Conservation (phyloP, 2,888 invertebrate species). For the Epistrophe grossulariae region DNA sequence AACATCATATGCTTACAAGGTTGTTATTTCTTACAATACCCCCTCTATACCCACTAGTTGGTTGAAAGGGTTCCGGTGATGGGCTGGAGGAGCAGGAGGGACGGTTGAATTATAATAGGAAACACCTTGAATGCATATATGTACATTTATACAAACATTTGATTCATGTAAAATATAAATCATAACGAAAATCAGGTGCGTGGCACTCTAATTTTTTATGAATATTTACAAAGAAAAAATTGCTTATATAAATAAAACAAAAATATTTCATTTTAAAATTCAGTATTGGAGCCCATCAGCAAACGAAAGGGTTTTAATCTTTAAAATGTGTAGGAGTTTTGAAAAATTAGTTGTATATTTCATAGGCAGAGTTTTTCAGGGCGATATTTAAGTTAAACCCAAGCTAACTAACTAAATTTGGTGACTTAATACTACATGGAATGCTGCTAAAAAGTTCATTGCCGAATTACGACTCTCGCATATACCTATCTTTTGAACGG, state of each 20-base stretch:
- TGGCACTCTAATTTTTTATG: background rate
- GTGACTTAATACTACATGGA: too few species aligned
- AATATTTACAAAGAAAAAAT: background rate
- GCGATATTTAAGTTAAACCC: too few species aligned
- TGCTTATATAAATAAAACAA: background rate
- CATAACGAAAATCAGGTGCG: slow-evolving; percentile 36
- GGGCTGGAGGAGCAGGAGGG: background rate
- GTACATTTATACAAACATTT: slow-evolving; percentile 17
- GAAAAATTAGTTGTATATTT: too few species aligned
- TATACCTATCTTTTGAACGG: too few species aligned
- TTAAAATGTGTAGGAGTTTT: too few species aligned
- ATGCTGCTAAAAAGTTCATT: too few species aligned
- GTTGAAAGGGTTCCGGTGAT: background rate
- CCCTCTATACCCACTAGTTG: background rate
- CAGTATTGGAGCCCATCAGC: too few species aligned
- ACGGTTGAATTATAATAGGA: slow-evolving; percentile 25
- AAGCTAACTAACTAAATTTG: too few species aligned
- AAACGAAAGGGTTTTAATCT: too few species aligned
- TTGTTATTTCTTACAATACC: slow-evolving; percentile 24
- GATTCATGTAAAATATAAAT: slow-evolving; percentile 59
- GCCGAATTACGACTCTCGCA: too few species aligned
- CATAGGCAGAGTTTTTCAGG: too few species aligned
- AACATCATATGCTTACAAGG: slow-evolving; percentile 63
- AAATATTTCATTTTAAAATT: background rate
- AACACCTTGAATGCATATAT: slow-evolving; percentile 48